Evolutionary conservation across 2,113 vertebrate genomes (phyloP).

Genomic region (Callospermophilus lateralis): DNA sequence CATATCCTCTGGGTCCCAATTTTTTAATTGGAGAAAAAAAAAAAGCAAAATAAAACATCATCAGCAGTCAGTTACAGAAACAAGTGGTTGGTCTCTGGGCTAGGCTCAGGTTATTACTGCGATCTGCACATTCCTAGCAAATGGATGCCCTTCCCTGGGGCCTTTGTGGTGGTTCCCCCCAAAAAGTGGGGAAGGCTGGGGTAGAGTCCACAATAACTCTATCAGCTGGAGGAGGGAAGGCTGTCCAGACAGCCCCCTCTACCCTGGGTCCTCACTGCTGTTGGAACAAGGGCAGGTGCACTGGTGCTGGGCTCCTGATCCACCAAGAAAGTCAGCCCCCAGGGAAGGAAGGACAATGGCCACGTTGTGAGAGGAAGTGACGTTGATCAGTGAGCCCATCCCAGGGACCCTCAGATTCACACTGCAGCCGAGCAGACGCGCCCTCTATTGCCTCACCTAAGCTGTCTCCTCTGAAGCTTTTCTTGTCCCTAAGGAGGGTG

Average conservation of each 20-base stretch:
- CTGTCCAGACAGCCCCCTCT: background rate
- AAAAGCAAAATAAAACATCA: background rate
- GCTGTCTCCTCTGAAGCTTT: background rate
- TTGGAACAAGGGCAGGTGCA: background rate
- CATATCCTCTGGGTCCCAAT: background rate
- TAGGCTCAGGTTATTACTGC: background rate
- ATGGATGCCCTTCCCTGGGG: background rate
- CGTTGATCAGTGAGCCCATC: background rate
- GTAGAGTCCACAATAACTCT: fast-evolving
- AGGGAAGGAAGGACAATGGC: background rate
- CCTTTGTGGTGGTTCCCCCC: background rate
- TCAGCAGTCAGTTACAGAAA: background rate
- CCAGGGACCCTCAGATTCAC: background rate
- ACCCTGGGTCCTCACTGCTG: background rate
- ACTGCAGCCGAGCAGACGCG: background rate
- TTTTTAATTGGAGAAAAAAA: background rate
- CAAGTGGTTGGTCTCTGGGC: background rate
- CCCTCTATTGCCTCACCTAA: fast-evolving
- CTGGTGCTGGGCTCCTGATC: background rate
- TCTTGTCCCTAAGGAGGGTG: too few species aligned
- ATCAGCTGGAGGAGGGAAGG: background rate
- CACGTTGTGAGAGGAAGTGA: background rate
- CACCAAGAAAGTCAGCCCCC: background rate
- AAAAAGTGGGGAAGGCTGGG: background rate
- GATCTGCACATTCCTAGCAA: background rate